Evolutionary conservation across 2,888 invertebrate genomes (phyloP).

Genomic region (Lithosia quadra): DNA sequence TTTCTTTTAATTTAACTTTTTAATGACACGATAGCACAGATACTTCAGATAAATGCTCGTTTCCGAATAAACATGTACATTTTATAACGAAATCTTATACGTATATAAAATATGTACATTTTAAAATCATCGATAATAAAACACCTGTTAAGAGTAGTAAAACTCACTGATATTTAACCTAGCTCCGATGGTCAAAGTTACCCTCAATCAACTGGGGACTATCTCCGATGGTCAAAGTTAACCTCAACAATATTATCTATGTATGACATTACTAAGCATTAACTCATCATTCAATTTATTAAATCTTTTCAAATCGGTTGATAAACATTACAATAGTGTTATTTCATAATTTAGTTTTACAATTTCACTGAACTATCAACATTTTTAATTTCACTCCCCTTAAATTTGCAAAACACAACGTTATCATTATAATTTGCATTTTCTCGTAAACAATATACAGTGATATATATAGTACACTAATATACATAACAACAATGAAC

Average conservation of each 20-base stretch:
- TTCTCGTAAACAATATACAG: slow-evolving; percentile 58
- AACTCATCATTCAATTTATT: neutral
- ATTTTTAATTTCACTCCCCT: slow-evolving; percentile 59
- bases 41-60: too few relatives aligned
- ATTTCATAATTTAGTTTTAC: slow-evolving; percentile 1
- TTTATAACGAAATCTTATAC: too few relatives aligned
- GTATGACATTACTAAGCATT: neutral
- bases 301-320: neutral
- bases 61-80: too few relatives aligned
- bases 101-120: too few relatives aligned
- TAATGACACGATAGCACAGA: too few relatives aligned
- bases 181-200: neutral
- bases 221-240: neutral
- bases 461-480: slow-evolving; percentile 62
- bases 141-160: neutral
- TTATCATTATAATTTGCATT: slow-evolving; percentile 56
- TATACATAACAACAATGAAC: slow-evolving; percentile 69
- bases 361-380: slow-evolving; percentile 16
- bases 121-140: too few relatives aligned
- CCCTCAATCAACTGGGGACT: too few relatives aligned
- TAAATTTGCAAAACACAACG: slow-evolving; percentile 75
- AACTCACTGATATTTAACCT: neutral
- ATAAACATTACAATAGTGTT: slow-evolving; percentile 11
- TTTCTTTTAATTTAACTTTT: too few relatives aligned
- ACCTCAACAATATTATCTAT: neutral